phyloP scores from a whole-genome alignment of 2,888 invertebrate species.

The Cancer borealis region DNA sequence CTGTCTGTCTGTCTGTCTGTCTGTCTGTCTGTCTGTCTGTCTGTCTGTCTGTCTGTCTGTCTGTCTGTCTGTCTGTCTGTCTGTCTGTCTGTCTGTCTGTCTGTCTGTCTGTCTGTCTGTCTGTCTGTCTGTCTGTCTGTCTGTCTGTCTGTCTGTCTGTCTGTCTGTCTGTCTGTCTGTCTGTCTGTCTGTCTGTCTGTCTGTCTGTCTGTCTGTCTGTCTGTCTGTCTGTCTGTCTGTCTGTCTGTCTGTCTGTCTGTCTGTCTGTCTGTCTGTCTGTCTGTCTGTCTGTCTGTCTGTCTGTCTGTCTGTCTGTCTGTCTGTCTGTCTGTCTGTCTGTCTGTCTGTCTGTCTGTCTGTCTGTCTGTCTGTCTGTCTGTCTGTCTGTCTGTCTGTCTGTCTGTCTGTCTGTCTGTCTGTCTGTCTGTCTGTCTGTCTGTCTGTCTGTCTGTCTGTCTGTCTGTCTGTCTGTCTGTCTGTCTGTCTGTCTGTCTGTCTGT shows the following conservation, averaged over 20 bases:
- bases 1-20: neutral
- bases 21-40: neutral
- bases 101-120: neutral
- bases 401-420: neutral
- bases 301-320: neutral
- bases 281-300: neutral
- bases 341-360: neutral
- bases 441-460: neutral
- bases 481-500: neutral
- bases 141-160: too few species aligned
- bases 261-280: neutral
- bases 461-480: neutral
- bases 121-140: neutral
- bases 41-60: neutral
- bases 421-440: neutral
- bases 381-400: neutral
- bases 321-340: neutral
- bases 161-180: neutral
- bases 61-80: neutral
- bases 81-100: neutral
- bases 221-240: too few species aligned
- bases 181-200: neutral
- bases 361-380: neutral
- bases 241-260: neutral
- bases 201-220: neutral